Percentiles rank a stretch among this genome's conserved stretches.
phyloP scores from a whole-genome alignment of 2,797 vertebrate genomes.

The Trematomus bernacchii region DNA sequence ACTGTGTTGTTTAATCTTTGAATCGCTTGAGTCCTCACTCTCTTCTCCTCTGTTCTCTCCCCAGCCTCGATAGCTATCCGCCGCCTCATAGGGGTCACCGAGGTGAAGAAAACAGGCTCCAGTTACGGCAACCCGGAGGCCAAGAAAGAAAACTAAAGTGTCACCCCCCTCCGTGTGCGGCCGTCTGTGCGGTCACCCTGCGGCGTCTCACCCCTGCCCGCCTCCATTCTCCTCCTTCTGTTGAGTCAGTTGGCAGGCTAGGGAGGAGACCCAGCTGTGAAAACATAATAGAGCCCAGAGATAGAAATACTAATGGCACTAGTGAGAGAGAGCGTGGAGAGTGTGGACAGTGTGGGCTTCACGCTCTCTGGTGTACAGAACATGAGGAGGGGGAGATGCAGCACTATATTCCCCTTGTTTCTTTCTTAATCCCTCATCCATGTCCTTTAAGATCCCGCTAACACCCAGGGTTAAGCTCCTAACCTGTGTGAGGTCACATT shows the following conservation, averaged over 20 bases:
- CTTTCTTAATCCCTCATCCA: constrained; percentile 53
- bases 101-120: constrained; percentile 97
- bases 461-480: constrained; percentile 49
- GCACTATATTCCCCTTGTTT: constrained; percentile 28
- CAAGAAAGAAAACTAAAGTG: constrained; percentile 94
- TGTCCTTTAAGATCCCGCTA: constrained; percentile 43
- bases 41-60: constrained; percentile 43
- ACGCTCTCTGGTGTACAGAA: constrained; percentile 55
- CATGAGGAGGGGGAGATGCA: constrained; percentile 48
- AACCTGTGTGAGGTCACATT: constrained; percentile 55
- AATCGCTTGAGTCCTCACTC: constrained; percentile 1
- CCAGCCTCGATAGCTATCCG: constrained; percentile 96
- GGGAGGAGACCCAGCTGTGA: constrained; percentile 67
- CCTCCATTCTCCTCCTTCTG: constrained; percentile 65
- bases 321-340: constrained; percentile 42
- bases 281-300: constrained; percentile 67
- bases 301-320: constrained; percentile 61
- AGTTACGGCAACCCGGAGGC: constrained; percentile 95
- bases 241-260: constrained; percentile 46
- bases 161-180: constrained; percentile 47
- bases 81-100: constrained; percentile 97
- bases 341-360: constrained; percentile 46
- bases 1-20: background rate
- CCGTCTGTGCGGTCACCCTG: constrained; percentile 25
- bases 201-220: constrained; percentile 51